Evolutionary conservation across 2,888 invertebrate genomes (phyloP), one percentile per base, ranked within the genome.

Genomic region (Mesorhabditis spiculigera): DNA sequence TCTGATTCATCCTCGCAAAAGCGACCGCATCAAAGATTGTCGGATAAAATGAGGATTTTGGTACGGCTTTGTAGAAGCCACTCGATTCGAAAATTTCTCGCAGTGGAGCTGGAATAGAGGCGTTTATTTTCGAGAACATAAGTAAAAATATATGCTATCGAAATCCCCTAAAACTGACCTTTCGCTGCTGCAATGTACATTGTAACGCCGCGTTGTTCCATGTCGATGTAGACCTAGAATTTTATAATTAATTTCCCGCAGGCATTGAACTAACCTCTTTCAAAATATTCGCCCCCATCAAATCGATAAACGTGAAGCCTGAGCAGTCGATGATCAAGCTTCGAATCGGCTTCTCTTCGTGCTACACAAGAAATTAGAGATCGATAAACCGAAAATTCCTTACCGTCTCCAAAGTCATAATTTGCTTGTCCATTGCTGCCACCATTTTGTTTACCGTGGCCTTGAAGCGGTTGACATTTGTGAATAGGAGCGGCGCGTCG

Each of bases 401-500:
- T n/a, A n/a, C 63, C 8, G 13, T 16, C 16, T 63, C 28, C 6
- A n/a, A 6, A 16, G 28, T 63, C 13, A 13, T 63, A 28, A 63
- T n/a, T 41, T 63, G 63, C 3, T n/a, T 63, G 4, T 50, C 58
- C 58, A 50, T 13, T 2, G 58, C 63, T 1, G 8, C 16, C 6
- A 63, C 63, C n/a, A 63, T 63, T 3, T 8, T n/a, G 4, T n/a
- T 28, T 3, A 28, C 63, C 6, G n/a, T 63, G 4, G 6, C n/a
- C 63, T 63, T 63, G 63, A 63, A 63, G 6, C 63, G 10, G 41
- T 63, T n/a, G 63, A 63, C 63, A 28, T 63, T 63, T 6, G 63
- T 63, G 63, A 63, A 63, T 28, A 63, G 63, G 6, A 63, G 63
- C 2, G 63, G 63, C 41, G 63, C 8, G 63, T 63, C 63, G 41